A percentile compares a stretch with the other conserved stretches of the same genome.
phyloP scores from a whole-genome alignment of 2,113 vertebrate species.

The Cyanistes caeruleus region DNA sequence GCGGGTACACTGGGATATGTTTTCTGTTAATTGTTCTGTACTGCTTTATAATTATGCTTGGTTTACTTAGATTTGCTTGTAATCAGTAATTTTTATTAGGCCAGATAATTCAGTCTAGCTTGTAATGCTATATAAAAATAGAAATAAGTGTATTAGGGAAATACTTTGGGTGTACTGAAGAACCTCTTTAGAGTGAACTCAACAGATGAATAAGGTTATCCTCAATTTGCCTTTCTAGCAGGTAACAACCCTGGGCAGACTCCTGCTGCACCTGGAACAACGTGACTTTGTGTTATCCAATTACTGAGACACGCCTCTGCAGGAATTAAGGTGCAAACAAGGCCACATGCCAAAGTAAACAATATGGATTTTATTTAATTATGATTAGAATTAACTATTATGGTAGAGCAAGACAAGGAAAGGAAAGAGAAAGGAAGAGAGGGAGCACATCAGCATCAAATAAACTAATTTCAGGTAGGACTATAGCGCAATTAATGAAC shows the following conservation, averaged over 20 bases:
- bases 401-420: background rate
- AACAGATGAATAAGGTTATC: background rate
- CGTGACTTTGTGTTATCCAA: background rate
- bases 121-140: background rate
- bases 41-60: background rate
- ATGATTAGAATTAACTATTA: background rate
- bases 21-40: constrained; percentile 3
- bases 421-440: background rate
- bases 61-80: background rate
- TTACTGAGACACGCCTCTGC: background rate
- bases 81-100: background rate
- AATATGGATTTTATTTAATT: background rate
- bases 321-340: background rate
- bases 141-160: background rate
- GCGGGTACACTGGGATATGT: background rate
- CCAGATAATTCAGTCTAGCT: background rate
- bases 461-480: background rate
- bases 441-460: background rate
- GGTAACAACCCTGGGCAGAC: background rate
- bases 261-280: background rate
- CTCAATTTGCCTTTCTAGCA: background rate
- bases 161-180: background rate
- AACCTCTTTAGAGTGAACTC: background rate
- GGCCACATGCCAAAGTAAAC: background rate
- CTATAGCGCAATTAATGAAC: background rate